Percentiles rank a stretch among this genome's conserved stretches.
Evolutionary conservation across 2,888 invertebrate genomes (phyloP).

Genomic region (Argyresthia goedartella): DNA sequence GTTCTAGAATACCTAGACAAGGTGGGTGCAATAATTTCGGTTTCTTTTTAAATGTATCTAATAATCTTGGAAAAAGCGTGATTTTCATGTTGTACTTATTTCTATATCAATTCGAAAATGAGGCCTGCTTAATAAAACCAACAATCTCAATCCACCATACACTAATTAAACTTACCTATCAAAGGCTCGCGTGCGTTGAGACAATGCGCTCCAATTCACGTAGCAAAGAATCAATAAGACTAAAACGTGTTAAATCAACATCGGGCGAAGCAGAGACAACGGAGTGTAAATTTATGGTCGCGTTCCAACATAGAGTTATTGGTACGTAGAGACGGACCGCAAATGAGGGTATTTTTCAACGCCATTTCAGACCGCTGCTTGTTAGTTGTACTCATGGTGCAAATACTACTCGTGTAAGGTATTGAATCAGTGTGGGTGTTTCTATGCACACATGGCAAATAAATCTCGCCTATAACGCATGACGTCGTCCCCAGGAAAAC

Average conservation of each 20-base stretch:
- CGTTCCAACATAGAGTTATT: conserved; percentile 15
- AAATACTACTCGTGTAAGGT: no score
- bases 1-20: no score
- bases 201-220: conserved; percentile 43
- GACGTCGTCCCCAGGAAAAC: background rate
- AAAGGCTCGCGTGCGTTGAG: conserved; percentile 16
- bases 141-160: no score
- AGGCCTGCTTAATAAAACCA: no score
- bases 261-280: conserved; percentile 63
- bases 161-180: no score
- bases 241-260: conserved; percentile 71
- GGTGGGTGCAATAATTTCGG: no score
- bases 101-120: no score
- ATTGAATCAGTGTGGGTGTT: no score
- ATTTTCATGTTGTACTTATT: no score
- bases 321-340: conserved; percentile 30
- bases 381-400: background rate
- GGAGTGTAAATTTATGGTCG: conserved; percentile 65
- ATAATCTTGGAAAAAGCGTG: no score
- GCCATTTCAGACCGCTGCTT: background rate
- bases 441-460: background rate
- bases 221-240: conserved; percentile 70
- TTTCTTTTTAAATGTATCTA: no score
- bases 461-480: background rate
- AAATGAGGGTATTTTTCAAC: conserved; percentile 40